Evolutionary conservation across 2,888 invertebrate species (phyloP).

Genomic region (Mimachlamys varia): DNA sequence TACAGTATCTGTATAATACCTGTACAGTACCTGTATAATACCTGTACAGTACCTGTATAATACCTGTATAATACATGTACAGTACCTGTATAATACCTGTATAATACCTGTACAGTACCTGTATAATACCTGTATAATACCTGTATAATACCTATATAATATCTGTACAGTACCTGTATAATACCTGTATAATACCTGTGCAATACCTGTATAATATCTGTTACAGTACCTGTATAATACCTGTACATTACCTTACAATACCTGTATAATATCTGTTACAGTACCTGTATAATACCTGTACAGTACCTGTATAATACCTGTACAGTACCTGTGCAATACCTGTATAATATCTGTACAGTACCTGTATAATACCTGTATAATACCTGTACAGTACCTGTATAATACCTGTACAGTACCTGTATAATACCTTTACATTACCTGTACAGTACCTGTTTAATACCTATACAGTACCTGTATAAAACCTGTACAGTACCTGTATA

Average conservation of each 20-base stretch:
- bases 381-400: neutral
- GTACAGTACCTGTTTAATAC: neutral
- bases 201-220: neutral
- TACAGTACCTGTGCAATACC: neutral
- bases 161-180: neutral
- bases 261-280: neutral
- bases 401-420: neutral
- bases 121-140: too few relatives aligned
- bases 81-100: neutral
- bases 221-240: neutral
- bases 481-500: neutral
- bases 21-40: neutral
- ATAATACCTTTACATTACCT: neutral
- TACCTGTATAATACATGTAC: neutral
- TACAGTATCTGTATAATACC: neutral
- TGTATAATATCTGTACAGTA: neutral
- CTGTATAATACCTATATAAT: too few relatives aligned
- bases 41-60: neutral
- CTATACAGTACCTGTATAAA: neutral
- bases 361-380: neutral
- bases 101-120: too few relatives aligned
- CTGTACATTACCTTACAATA: neutral
- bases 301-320: neutral
- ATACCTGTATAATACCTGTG: neutral
- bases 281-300: neutral